Percentiles rank a stretch among this genome's conserved stretches.
Conservation (phyloP, 2,797 vertebrate species). For the Sarcoramphus papa region DNA sequence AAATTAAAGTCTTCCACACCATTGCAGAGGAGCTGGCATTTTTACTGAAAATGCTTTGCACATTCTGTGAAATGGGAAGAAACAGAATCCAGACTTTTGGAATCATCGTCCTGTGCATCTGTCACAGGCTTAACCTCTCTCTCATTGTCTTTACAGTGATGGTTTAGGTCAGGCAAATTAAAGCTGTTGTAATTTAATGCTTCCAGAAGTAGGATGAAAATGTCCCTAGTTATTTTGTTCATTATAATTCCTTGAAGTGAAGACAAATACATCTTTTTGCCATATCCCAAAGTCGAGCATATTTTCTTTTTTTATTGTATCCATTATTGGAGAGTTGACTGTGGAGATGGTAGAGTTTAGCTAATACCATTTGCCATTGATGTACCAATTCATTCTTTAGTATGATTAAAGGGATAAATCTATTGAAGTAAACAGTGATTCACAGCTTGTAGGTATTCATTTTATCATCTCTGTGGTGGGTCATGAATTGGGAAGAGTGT, state of each 20-base stretch:
- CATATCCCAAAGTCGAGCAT: background rate
- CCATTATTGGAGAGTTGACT: background rate
- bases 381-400: background rate
- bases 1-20: background rate
- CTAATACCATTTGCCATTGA: background rate
- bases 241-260: background rate
- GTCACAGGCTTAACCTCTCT: background rate
- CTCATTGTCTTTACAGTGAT: background rate
- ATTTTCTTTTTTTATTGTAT: background rate
- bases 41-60: background rate
- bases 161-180: background rate
- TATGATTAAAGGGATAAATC: background rate
- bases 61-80: background rate
- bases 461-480: background rate
- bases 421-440: background rate
- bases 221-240: background rate
- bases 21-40: background rate
- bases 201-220: background rate
- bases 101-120: background rate
- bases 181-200: background rate
- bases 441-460: background rate
- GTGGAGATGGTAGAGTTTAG: background rate
- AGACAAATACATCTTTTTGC: rapidly evolving
- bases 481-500: background rate
- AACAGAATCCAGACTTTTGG: background rate